Base-by-base conservation (phyloP, 2,113 vertebrate genomes). In the Corythornis vintsioides region DNA sequence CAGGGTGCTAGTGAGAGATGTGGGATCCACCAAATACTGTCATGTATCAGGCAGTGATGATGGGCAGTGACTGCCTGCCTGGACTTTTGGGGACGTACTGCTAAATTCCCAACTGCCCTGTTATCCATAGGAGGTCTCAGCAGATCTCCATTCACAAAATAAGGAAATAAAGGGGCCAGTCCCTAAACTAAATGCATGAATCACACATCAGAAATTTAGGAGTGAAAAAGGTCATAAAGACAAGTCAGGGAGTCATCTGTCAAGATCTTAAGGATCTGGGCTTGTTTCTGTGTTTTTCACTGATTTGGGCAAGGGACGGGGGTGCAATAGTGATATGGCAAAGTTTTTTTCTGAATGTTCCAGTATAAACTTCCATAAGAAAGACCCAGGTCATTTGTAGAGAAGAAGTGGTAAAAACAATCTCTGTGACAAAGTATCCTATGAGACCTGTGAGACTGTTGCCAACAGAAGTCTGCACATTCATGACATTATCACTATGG, bases 41-140 rank as follows among this genome's bases (percentile, higher is more conserved):
- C 26, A 18, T n/a, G 24, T 0, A 0, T 33, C 0, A 0, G 29
- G 28, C 42, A 33, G 48, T 18, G 55, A 24, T 67, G 74, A 28
- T 29, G 55, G 33, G 38, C 31, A 50, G 22, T 42, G 61, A 11
- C 59, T 60, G 19, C 7, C 35, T 83, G 22, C 48, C 19, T 64
- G 26, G 15, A n/a, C 25, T 4, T 28, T 56, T 76, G 61, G 82
- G 16, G 22, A 65, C 69, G 40, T 42, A 8, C n/a, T 61, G 40
- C 25, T 57, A 45, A 71, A 76, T 83, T 35, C 15, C 15, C 45
- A 26, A 40, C 25, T 74, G 6, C 19, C 1, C 0, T 40, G 15
- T 59, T 55, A 13, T 38, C 35, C 52, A 13, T 48, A 35, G 29
- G 13, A 72, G 12, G 26, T 35, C 29, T 72, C n/a, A 61, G 20